Evolutionary conservation across 2,113 vertebrate genomes (phyloP).

Genomic region (Lipophrys pholis): DNA sequence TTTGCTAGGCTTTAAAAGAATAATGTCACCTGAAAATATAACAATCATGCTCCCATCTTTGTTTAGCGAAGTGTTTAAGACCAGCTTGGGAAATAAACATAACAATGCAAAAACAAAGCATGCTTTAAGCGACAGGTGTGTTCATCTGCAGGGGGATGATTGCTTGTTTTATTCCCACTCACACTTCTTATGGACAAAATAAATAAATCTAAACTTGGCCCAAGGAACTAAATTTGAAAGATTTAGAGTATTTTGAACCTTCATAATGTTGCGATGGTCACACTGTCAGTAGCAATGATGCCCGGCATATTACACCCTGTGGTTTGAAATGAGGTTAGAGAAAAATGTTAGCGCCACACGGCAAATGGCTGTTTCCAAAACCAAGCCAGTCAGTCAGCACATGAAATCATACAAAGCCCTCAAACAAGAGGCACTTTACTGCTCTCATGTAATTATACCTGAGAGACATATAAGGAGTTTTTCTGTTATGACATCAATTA

Average conservation of each 20-base stretch:
- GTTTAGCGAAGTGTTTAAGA: constrained; percentile 1
- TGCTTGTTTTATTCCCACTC: constrained; percentile 12
- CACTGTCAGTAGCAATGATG: constrained; percentile 14
- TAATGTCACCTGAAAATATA: constrained; percentile 30
- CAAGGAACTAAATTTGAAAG: constrained; percentile 1
- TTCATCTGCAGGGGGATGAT: constrained; percentile 12
- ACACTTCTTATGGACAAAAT: constrained; percentile 17
- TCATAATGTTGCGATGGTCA: constrained; percentile 46
- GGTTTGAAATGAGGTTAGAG: constrained; percentile 24
- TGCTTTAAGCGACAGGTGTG: constrained; percentile 26
- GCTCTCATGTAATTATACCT: constrained; percentile 58
- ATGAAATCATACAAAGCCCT: constrained; percentile 38
- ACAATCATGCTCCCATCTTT: constrained; percentile 15
- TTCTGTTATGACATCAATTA: constrained; percentile 59
- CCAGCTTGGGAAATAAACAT: constrained; percentile 15
- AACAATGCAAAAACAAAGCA: constrained; percentile 5
- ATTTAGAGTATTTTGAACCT: constrained; percentile 37
- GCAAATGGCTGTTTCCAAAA: constrained; percentile 34
- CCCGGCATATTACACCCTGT: constrained; percentile 23
- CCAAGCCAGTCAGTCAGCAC: constrained; percentile 51
- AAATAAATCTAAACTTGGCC: constrained; percentile 19
- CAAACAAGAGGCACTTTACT: constrained; percentile 41
- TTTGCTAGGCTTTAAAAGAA: constrained; percentile 29
- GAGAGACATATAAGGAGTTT: constrained; percentile 43
- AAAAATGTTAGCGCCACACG: constrained; percentile 9